Percentiles rank a stretch among this genome's conserved stretches.
Conservation (phyloP, 2,888 invertebrate genomes). For the Drosophila hamatofila region DNA sequence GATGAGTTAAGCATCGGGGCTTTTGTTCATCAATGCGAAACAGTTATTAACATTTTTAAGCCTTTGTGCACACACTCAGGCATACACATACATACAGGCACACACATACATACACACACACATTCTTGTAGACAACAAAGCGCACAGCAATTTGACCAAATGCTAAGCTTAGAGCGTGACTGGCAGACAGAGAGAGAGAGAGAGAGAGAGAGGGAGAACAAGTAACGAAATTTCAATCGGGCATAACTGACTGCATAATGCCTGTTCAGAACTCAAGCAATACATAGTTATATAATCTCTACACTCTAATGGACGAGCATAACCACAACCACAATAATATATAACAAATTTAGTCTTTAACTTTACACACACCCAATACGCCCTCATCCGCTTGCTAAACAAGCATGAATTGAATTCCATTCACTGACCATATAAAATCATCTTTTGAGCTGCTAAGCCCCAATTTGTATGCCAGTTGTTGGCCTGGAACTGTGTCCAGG, state of each 20-base stretch:
- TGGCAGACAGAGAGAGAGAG: neutral
- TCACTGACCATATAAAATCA: slow-evolving; percentile 10
- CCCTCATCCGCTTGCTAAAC: neutral
- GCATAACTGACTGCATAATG: slow-evolving; percentile 1
- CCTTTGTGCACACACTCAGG: slow-evolving; percentile 33
- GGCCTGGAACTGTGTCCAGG: slow-evolving; percentile 12
- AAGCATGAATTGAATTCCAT: slow-evolving; percentile 3
- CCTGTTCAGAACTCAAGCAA: too few species aligned
- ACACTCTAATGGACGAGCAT: neutral
- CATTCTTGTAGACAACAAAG: slow-evolving; percentile 26
- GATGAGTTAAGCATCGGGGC: slow-evolving; percentile 41
- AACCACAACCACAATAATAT: accelerated
- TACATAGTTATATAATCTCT: neutral
- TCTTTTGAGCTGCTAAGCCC: slow-evolving; percentile 22
- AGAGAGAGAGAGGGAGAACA: neutral
- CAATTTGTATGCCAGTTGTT: slow-evolving; percentile 31
- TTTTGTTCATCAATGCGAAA: slow-evolving; percentile 59
- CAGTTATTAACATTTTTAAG: slow-evolving; percentile 65
- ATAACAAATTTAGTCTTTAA: neutral
- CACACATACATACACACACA: slow-evolving; percentile 22
- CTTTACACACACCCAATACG: neutral
- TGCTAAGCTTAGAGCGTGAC: slow-evolving; percentile 4
- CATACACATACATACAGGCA: slow-evolving; percentile 1
- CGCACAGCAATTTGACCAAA: slow-evolving; percentile 55
- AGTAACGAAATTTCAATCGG: neutral